Evolutionary conservation across 30 jellyfish, hydroid and myxozoan genomes (phyloP), one percentile per base, ranked within the genome.

Genomic region (Aurelia sp.): DNA sequence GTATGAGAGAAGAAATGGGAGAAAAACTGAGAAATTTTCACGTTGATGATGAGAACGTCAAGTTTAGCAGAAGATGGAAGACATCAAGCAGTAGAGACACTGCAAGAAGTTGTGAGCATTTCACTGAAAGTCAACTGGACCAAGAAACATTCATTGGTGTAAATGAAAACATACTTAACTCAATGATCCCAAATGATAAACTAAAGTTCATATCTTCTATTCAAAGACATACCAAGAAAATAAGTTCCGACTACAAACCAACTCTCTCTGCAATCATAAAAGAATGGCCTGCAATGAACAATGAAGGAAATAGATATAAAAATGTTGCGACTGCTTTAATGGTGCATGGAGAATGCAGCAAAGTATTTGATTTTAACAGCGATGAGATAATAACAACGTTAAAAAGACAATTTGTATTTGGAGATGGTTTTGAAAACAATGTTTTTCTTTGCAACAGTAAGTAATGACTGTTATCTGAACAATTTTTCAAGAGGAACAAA

Each of bases 291-390:
- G 64, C 44, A 8, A 16, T 23, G 12, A 81, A 73, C n/a, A 19
- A 2, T 10, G 57, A 35, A 30, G 93, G 93, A 17, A 62, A 66
- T 5, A 72, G 27, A 37, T 84, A 71, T 59, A 84, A 48, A 13
- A 50, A 16, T 27, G 47, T 48, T 40, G 79, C 87, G 12, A 51
- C 67, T 12, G 61, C 63, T 60, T 75, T 84, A 15, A 51, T 76
- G 11, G 93, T 81, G 37, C 40, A 76, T 48, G 93, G 93, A 30
- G 87, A 84, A 73, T 60, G 66, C 50, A 51, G 75, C 13, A 84
- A 84, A 62, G 78, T 62, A 22, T 21, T 84, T 23, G 82, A 63
- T 10, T 84, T 23, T 31, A 78, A 84, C 12, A 71, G 71, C 0
- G 51, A 63, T 20, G 62, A 84, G 11, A 66, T 84, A 6, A n/a